Conservation (phyloP, 2,113 vertebrate genomes). For the Mormyrus lacerda region DNA sequence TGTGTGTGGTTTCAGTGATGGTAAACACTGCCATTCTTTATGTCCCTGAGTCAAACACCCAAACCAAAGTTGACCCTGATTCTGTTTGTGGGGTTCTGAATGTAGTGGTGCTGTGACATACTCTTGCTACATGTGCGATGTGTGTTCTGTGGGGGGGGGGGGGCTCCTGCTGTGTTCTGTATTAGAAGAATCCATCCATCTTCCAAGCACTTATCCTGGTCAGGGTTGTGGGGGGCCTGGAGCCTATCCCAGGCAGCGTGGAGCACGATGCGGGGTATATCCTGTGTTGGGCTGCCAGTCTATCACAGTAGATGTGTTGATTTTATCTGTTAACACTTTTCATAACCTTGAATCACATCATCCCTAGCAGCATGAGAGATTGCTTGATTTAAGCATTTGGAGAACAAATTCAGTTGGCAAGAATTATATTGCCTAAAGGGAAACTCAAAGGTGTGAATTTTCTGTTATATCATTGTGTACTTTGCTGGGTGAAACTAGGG, state of each 20-base stretch:
- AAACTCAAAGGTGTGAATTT: not conserved
- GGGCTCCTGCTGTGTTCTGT: not conserved
- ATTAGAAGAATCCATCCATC: not conserved
- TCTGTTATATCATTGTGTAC: not conserved
- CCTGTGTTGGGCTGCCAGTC: not conserved
- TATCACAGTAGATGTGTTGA: not conserved
- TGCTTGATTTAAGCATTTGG: constrained; percentile 5
- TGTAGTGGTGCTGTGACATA: not conserved
- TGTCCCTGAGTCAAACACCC: not conserved
- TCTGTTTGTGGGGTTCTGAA: not conserved
- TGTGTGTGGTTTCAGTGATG: not conserved
- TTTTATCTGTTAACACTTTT: not conserved
- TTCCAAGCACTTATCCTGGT: not conserved
- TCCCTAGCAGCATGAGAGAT: constrained; percentile 6
- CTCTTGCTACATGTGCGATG: not conserved
- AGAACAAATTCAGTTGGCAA: not conserved
- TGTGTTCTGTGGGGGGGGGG: not conserved
- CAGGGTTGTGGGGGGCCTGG: not conserved
- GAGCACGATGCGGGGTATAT: not conserved
- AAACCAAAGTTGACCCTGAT: not conserved
- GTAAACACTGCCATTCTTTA: not conserved
- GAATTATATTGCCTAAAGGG: not conserved
- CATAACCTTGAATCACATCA: not conserved
- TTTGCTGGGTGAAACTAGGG: not conserved
- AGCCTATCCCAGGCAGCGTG: not conserved